Base-by-base conservation (phyloP, 2,797 vertebrate species). In the Diceros bicornis region DNA sequence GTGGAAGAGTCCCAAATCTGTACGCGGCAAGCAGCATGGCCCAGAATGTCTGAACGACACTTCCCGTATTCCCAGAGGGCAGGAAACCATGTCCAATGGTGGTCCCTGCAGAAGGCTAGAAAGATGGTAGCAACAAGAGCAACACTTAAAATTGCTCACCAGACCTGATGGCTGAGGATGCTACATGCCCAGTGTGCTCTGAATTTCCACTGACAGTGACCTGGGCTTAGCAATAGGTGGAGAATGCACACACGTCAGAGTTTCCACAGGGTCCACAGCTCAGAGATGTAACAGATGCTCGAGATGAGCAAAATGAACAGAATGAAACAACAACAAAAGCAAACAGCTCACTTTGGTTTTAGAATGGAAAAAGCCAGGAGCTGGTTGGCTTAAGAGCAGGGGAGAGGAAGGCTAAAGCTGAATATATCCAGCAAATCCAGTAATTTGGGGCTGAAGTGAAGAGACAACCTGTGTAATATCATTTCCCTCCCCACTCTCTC, bases 31-130 rank as follows among this genome's bases (percentile, higher is more conserved):
- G 52, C 17, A 55, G 16, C 50, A 27, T 0, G 2, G 79, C 34
- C 32, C 50, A 62, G n/a, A 89, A 69, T 91, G 94, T 81, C 71
- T 71, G 66, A 44, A 32, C 16, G 59, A 21, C 61, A 50, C 32
- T 52, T 50, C 59, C 66, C 6, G 1, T 47, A 20, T 81, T 59
- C 62, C 52, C 23, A 74, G 55, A 74, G 17, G 78, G 21, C 44
- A 96, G 79, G 20, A 62, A 81, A 69, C 41, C 20, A n/a, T 29
- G 87, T 66, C 75, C n/a, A 86, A 7, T 11, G 27, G 75, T 3
- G 50, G 34, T 62, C 62, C 37, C 86, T 12, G 5, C 17, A 75
- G 78, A 81, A 96, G 37, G 27, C 29, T 68, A 72, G 62, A 82
- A 74, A 88, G 25, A 44, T 1, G 5, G 32, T 16, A 29, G 78